phyloP scores from a whole-genome alignment of 1,140 invertebrate genomes.

The Hyles vespertilio region DNA sequence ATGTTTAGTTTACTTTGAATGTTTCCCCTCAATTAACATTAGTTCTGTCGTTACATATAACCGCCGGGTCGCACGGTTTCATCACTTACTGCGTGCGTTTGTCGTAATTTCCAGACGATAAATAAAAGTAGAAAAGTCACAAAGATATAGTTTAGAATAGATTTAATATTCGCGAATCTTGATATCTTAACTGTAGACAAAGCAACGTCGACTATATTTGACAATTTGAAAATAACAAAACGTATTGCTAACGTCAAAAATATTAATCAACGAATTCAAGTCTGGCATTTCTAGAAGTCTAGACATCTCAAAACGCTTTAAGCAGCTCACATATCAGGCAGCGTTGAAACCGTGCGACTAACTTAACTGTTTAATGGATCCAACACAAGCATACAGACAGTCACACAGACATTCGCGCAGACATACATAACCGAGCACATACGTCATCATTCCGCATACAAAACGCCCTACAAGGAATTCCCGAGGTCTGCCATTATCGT shows the following conservation, averaged over 20 bases:
- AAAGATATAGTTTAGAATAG: too few relatives aligned
- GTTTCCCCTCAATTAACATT: constrained; percentile 7
- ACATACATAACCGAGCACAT: constrained; percentile 21
- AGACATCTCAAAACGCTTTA: too few relatives aligned
- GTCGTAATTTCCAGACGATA: too few relatives aligned
- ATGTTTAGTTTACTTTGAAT: constrained; percentile 6
- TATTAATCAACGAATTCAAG: too few relatives aligned
- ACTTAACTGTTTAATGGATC: constrained; percentile 34
- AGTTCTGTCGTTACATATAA: constrained; percentile 8
- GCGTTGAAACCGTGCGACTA: constrained; percentile 21
- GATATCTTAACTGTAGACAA: too few relatives aligned
- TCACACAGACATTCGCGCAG: constrained; percentile 14
- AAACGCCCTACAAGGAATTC: constrained; percentile 18
- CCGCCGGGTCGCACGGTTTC: not conserved
- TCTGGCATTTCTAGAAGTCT: too few relatives aligned
- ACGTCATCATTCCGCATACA: constrained; percentile 24
- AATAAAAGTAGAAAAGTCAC: too few relatives aligned
- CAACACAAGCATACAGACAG: constrained; percentile 38
- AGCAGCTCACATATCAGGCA: not conserved
- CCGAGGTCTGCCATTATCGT: constrained; percentile 10
- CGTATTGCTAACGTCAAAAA: too few relatives aligned
- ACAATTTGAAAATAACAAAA: too few relatives aligned
- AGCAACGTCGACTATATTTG: too few relatives aligned
- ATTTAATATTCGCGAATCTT: too few relatives aligned
- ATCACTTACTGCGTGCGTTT: not conserved